Evolutionary conservation across 2,113 vertebrate species (phyloP).

Genomic region (Trichomycterus rosablanca): DNA sequence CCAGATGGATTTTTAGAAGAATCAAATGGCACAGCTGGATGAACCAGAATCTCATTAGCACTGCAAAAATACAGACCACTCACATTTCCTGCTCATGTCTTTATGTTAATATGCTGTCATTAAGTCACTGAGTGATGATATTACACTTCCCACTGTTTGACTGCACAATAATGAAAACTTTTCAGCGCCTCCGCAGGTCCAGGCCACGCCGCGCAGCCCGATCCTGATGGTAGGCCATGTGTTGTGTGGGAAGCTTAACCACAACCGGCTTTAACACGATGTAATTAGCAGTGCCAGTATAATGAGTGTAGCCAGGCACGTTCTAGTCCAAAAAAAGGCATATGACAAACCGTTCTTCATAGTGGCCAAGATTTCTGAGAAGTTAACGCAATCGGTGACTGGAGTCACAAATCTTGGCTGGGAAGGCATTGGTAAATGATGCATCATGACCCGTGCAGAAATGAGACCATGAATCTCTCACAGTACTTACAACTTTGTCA

Average conservation of each 20-base stretch:
- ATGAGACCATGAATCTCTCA: neutral
- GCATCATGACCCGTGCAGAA: conserved; percentile 2
- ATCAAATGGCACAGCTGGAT: neutral
- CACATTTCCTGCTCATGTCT: neutral
- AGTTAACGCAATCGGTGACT: conserved; percentile 20
- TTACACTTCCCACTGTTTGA: conserved; percentile 38
- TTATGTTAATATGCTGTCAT: neutral
- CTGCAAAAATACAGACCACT: neutral
- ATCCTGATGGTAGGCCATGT: conserved; percentile 41
- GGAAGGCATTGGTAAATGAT: neutral
- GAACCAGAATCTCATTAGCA: neutral
- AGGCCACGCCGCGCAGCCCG: conserved; percentile 20
- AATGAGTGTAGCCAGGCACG: conserved; percentile 45
- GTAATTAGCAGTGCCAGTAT: conserved; percentile 55
- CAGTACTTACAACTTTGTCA: neutral
- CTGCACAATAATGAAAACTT: conserved; percentile 31
- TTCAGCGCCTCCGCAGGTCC: conserved; percentile 18
- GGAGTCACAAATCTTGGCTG: too few relatives aligned
- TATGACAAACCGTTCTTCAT: conserved; percentile 18
- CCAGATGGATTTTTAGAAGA: neutral
- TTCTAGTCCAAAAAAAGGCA: conserved; percentile 20
- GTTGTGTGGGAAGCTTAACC: conserved; percentile 52
- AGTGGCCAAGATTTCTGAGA: conserved; percentile 2
- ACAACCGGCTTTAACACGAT: conserved; percentile 49
- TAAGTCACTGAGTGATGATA: conserved; percentile 18